Evolutionary conservation across 2,113 vertebrate species (phyloP).

Genomic region (Nothoprocta perdicaria): DNA sequence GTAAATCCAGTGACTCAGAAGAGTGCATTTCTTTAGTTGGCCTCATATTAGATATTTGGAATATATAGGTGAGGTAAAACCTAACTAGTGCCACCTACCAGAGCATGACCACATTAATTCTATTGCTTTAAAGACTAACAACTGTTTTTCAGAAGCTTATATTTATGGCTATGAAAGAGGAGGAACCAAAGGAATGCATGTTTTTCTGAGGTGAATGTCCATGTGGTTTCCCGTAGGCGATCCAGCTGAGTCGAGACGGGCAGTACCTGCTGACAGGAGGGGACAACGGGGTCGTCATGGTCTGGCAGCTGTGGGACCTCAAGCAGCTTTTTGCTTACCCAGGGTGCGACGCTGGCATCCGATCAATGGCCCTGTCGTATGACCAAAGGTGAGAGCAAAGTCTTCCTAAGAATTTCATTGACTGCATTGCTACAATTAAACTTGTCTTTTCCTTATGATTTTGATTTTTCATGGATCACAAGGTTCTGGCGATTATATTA

Average conservation of each 20-base stretch:
- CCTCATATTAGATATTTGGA: background rate
- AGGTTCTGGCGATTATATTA: background rate
- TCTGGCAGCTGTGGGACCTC: slow-evolving; percentile 92
- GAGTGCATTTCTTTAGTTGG: slow-evolving; percentile 35
- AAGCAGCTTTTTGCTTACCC: slow-evolving; percentile 93
- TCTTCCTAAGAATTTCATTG: background rate
- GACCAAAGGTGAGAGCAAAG: slow-evolving; percentile 92
- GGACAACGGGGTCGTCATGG: slow-evolving; percentile 88
- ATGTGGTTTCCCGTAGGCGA: slow-evolving; percentile 80
- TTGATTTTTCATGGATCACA: background rate
- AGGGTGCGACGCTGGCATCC: slow-evolving; percentile 94
- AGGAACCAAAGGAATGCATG: background rate
- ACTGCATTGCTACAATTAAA: background rate
- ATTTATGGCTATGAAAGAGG: background rate
- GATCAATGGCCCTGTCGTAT: slow-evolving; percentile 94
- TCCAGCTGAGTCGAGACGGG: slow-evolving; percentile 92
- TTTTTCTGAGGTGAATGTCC: background rate
- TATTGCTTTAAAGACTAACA: background rate
- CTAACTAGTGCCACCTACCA: background rate
- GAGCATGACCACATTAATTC: background rate
- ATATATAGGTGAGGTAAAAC: slow-evolving; percentile 23
- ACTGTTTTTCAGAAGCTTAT: background rate
- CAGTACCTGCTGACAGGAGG: slow-evolving; percentile 96
- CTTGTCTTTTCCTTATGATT: background rate
- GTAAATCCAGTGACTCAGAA: slow-evolving; percentile 30